Base-by-base conservation (phyloP, 1,140 invertebrate species). In the Piezodorus guildinii region DNA sequence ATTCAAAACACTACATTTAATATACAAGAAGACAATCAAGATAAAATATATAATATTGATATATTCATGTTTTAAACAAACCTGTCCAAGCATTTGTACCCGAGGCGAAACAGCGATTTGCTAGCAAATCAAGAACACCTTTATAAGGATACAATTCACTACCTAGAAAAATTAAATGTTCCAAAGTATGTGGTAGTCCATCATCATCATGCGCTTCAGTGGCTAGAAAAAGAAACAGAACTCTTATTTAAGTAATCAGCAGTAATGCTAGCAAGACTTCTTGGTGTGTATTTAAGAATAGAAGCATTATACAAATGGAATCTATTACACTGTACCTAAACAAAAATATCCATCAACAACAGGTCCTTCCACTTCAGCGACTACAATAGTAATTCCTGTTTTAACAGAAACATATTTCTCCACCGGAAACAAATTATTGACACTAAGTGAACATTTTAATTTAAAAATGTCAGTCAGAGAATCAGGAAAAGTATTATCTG, bases 161-260 rank as follows among this genome's bases (percentile, higher is more conserved):
- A 1, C 93, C 93, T 71, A 96, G 77, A 75, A 96, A 96, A 19
- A 96, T 83, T 9, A 96, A 79, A 77, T 96, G 93, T 72, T 96
- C 92, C 73, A 96, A 76, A 15, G 92, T 95, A 72, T 96, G 92
- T 0, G 92, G 92, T 45, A 96, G 73, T 4, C 93, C 93, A 80
- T 95, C 91, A 77, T 95, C 89, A 76, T 92, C 89, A 72, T 86
- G 80, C 0, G 91, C 88, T 79, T 95, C 91, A 15, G 93, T 96
- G 19, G 86, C 91, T 94, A 66, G 62, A 52, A 62, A 44, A 43
- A 10, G 59, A 64, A 65, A 46, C 43, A 45, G 14, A 27, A 65
- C 2, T 21, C 44, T 17, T 16, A 52, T 52, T 8, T 19, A 1
- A 52, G 12, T n/a, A 52, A 52, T 16, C 14, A 1, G 6, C 34